These are phyloP conservation scores for Furcifer pardalis DNA, from an alignment of 2,797 vertebrate species.

Conservation along the genomic window DNA sequence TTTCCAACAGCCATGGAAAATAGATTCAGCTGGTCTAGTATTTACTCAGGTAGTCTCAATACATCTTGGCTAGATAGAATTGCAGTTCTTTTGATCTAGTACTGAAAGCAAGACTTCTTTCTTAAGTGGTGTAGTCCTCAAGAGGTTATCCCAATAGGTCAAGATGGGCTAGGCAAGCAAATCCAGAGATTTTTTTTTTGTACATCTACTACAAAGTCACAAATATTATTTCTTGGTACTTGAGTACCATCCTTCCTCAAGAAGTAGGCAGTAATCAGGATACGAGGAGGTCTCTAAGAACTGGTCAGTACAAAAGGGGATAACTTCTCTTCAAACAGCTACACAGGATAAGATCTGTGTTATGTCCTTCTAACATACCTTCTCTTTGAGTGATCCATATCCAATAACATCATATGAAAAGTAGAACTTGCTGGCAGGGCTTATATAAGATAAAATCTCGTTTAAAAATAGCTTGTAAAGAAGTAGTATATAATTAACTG, in stretches of 20 bases:
- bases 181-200: too few relatives aligned
- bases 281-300: neutral
- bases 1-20: too few relatives aligned
- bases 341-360: neutral
- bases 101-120: too few relatives aligned
- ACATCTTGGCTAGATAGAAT: too few relatives aligned
- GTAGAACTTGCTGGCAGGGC: neutral
- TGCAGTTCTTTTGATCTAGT: too few relatives aligned
- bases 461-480: slow-evolving; percentile 10
- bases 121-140: too few relatives aligned
- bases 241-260: neutral
- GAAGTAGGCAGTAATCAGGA: neutral
- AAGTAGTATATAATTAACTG: slow-evolving; percentile 37
- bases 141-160: too few relatives aligned
- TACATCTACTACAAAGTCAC: neutral
- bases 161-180: too few relatives aligned
- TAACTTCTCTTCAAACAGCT: neutral
- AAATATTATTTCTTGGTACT: neutral
- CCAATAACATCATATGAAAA: neutral
- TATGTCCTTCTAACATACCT: neutral
- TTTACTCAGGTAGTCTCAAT: too few relatives aligned
- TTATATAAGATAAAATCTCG: slow-evolving; percentile 14
- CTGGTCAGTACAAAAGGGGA: neutral
- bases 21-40: too few relatives aligned
- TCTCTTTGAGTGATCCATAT: neutral